Evolutionary conservation across 2,888 invertebrate genomes (phyloP), one percentile per base, ranked within the genome.

Genomic region (Eudemis profundana): DNA sequence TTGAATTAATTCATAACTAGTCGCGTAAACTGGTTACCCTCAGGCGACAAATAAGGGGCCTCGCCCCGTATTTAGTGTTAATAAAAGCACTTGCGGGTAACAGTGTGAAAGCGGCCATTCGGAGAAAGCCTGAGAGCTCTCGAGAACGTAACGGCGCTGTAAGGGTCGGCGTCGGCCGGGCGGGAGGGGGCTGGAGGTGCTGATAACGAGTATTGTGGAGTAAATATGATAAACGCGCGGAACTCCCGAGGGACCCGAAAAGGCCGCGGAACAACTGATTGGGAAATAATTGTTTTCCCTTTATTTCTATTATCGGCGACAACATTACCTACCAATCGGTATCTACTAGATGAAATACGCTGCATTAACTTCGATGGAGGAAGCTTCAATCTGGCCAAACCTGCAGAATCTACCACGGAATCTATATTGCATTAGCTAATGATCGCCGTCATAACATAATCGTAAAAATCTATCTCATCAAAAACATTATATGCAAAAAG

Each of bases 1-100:
- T 46, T 46, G 4, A 38, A 38, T 53, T 53, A 21, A 53, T 53
- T 53, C 21, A 53, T 53, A 38, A 51, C 19, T 53, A 38, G 19
- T 38, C 14, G 38, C 53, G 23, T 33, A 53, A 40, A 23, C 38
- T 50, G 27, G 47, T 40, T 40, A 40, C 38, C 14, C 47, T 23
- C 27, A 47, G 47, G 53, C 38, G 4, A 53, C 53, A 53, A 53
- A 53, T 53, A 53, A 40, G 33, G n/a, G 29, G 17, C 29, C 10
- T 12, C 29, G 14, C 29, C 4, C 17, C 15, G 7, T 7, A 17
- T 17, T 50, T 29, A 17, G 15, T 33, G 50, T 50, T 50, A 17
- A 50, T 50, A 50, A 17, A 33, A 19, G 51, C 51, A 33, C 33
- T 19, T 51, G 19, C n/a, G 19, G 36, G 36, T 46, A 46, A 46